Percentiles rank a stretch among this genome's conserved stretches.
phyloP scores from a whole-genome alignment of 2,888 invertebrate genomes.

The Neuroscelio doddi region DNA sequence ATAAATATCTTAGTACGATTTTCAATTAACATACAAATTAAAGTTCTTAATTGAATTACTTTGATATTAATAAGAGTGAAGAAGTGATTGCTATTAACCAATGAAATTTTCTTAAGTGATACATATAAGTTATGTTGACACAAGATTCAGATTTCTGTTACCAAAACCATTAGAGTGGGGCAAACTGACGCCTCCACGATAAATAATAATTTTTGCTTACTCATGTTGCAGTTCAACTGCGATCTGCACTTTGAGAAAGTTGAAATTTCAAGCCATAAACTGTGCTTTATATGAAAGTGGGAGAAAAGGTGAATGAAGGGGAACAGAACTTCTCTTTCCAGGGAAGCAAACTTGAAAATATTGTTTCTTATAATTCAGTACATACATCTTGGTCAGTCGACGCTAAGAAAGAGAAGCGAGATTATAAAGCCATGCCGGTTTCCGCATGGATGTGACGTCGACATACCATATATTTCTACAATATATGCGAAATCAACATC shows the following conservation, averaged over 20 bases:
- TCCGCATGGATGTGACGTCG: slow-evolving; percentile 38
- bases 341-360: slow-evolving; percentile 49
- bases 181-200: slow-evolving; percentile 20
- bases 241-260: slow-evolving; percentile 58
- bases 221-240: slow-evolving; percentile 13
- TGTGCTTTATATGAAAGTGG: slow-evolving; percentile 57
- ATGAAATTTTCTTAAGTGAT: too few relatives aligned
- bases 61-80: too few relatives aligned
- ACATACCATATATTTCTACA: slow-evolving; percentile 35
- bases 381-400: slow-evolving; percentile 54
- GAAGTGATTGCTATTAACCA: too few relatives aligned
- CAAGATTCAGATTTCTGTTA: too few relatives aligned
- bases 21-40: too few relatives aligned
- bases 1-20: too few relatives aligned
- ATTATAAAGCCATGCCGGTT: slow-evolving; percentile 41
- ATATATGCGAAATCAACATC: slow-evolving; percentile 31
- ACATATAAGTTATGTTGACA: too few relatives aligned
- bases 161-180: not conserved
- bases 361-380: slow-evolving; percentile 20
- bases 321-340: slow-evolving; percentile 48
- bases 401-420: slow-evolving; percentile 11
- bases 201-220: slow-evolving; percentile 41
- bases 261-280: slow-evolving; percentile 65
- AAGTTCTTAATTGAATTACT: too few relatives aligned
- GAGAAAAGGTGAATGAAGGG: not conserved